Evolutionary conservation across 2,797 vertebrate species (phyloP).

Genomic region (Limnodromus scolopaceus): DNA sequence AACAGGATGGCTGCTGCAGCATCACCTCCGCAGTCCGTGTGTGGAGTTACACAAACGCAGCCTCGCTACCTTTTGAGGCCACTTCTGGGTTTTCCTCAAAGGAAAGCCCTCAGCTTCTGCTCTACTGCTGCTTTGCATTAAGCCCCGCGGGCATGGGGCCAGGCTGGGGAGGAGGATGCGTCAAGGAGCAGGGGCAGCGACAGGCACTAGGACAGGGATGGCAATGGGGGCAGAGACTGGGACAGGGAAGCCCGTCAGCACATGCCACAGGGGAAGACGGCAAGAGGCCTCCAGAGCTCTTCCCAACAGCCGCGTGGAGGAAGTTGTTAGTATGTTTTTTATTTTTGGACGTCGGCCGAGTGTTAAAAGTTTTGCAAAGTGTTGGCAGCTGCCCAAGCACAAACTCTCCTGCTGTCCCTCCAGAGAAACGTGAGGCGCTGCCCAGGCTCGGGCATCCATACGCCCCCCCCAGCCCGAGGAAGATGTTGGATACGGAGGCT

Average conservation of each 20-base stretch:
- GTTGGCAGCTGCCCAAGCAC: not conserved
- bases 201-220: not conserved
- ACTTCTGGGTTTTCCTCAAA: not conserved
- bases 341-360: rapidly evolving
- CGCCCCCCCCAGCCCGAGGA: rapidly evolving
- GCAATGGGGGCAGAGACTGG: not conserved
- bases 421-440: rapidly evolving
- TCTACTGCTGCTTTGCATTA: not conserved
- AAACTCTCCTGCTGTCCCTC: too few relatives aligned
- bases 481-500: rapidly evolving
- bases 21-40: rapidly evolving
- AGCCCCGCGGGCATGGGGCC: rapidly evolving
- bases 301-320: not conserved
- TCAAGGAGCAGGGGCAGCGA: not conserved
- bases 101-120: not conserved
- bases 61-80: not conserved
- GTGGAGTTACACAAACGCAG: not conserved
- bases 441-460: rapidly evolving
- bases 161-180: too few relatives aligned
- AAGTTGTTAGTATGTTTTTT: rapidly evolving
- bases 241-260: not conserved
- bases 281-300: not conserved
- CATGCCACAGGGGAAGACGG: rapidly evolving
- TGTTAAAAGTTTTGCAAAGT: not conserved
- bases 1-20: rapidly evolving